Conservation (phyloP, 2,888 invertebrate species). For the Melangyna quadrimaculata region DNA sequence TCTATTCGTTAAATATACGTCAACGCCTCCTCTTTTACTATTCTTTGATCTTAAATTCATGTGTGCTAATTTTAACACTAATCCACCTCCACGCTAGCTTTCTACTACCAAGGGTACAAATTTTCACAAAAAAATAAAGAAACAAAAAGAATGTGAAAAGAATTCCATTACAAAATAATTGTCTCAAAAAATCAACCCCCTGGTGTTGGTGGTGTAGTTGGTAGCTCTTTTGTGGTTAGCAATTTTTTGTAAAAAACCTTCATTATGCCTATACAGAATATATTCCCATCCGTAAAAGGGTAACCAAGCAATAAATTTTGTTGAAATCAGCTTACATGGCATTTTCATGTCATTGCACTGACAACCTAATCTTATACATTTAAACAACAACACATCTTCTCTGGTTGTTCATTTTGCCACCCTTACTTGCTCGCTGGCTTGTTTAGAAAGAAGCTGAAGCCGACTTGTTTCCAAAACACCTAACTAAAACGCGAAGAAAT, state of each 20-base stretch:
- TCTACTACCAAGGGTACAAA: background rate
- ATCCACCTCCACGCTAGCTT: background rate
- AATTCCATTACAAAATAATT: slow-evolving; percentile 67
- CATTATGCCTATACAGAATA: background rate
- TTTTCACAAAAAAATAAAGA: background rate
- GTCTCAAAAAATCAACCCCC: slow-evolving; percentile 48
- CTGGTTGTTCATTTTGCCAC: background rate
- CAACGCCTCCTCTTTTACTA: slow-evolving; percentile 50
- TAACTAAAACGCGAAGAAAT: slow-evolving; percentile 39
- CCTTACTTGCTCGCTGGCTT: background rate
- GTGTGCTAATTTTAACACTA: slow-evolving; percentile 66
- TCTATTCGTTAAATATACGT: background rate
- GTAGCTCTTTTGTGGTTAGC: slow-evolving; percentile 27
- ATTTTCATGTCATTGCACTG: slow-evolving; percentile 69
- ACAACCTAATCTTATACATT: slow-evolving; percentile 57
- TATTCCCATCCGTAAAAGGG: slow-evolving; percentile 38
- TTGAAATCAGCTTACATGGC: slow-evolving; percentile 64
- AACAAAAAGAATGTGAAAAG: slow-evolving; percentile 48
- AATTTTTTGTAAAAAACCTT: slow-evolving; percentile 26
- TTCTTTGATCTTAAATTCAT: slow-evolving; percentile 68
- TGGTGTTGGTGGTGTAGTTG: background rate
- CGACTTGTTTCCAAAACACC: slow-evolving; percentile 27
- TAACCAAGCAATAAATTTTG: slow-evolving; percentile 67
- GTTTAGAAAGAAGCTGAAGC: background rate
- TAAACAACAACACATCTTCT: slow-evolving; percentile 48